Base-by-base conservation (phyloP, 92 coral and sea anemone genomes). In the Heteractis magnifica region DNA sequence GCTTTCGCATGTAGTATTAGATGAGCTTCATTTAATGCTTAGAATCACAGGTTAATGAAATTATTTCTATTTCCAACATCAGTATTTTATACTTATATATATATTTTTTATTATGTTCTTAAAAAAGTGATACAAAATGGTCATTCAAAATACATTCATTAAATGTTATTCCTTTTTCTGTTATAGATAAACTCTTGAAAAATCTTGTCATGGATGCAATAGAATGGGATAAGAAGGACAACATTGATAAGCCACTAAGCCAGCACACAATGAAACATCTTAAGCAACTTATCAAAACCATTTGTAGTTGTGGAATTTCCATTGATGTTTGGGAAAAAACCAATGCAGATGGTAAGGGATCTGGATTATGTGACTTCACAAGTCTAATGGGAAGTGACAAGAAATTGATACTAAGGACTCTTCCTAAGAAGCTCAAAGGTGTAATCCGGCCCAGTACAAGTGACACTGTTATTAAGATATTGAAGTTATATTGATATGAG, bases 341-440 rank as follows among this genome's bases (percentile, higher is more conserved):
- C 44, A 88, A 90, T 82, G 86, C 81, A 4, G 90, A 87, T 87
- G 90, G 93, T 1, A 90, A 86, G 77, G 92, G 90, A 13, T 86
- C 85, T 86, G 93, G 93, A 12, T n/a, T 65, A 48, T 52, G 91
- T 52, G 93, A 90, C 52, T 87, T 90, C 51, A 90, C 90, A 75
- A 90, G 93, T 79, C 71, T 87, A 19, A 90, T 90, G 93, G 93
- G 93, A 14, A 79, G 90, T 7, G 91, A 90, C 77, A 90, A 90
- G 84, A 87, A 84, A 79, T 77, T 90, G 4, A 83, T 90, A 64
- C 83, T 87, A 71, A 78, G 53, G 79, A 76, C 56, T 48, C 81
- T 87, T 21, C 90, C 88, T 49, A 76, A 68, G 13, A 89, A 89
- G 49, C 90, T 89, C 15, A 19, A 79, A 52, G 76, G 70, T 18